These are phyloP conservation scores for Eueremaeus valkanovi DNA, from an alignment of 2,888 invertebrate species.

Conservation along the genomic window DNA sequence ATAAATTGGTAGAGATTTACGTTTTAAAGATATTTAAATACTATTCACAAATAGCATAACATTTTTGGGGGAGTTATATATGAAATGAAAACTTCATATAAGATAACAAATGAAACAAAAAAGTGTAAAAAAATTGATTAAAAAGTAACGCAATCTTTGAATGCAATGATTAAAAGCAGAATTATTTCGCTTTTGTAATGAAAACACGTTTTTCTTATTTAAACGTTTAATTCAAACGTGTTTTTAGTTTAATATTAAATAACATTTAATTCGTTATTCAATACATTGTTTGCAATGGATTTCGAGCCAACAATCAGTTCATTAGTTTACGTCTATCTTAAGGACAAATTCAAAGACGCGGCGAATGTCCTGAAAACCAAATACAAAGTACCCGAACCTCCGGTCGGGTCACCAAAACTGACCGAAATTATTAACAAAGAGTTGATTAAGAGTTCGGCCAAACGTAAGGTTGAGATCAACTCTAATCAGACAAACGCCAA, in stretches of 20 bases:
- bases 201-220: no score
- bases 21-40: no score
- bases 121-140: no score
- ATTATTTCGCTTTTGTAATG: no score
- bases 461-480: background rate
- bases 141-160: no score
- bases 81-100: no score
- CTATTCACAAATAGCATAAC: no score
- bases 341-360: conserved; percentile 17
- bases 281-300: conserved; percentile 5
- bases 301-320: background rate
- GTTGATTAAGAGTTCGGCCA: background rate
- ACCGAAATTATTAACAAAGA: background rate
- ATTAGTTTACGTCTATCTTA: conserved; percentile 19
- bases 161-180: no score
- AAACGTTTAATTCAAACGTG: conserved; percentile 6
- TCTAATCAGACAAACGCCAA: background rate
- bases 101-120: no score
- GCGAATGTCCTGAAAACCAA: background rate
- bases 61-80: no score
- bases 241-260: background rate
- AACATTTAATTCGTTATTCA: background rate
- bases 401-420: conserved; percentile 13
- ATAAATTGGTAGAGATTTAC: no score
- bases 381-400: background rate